A percentile compares a stretch with the other conserved stretches of the same genome.
Conservation (phyloP, 2,113 vertebrate species). For the Turnix velox region DNA sequence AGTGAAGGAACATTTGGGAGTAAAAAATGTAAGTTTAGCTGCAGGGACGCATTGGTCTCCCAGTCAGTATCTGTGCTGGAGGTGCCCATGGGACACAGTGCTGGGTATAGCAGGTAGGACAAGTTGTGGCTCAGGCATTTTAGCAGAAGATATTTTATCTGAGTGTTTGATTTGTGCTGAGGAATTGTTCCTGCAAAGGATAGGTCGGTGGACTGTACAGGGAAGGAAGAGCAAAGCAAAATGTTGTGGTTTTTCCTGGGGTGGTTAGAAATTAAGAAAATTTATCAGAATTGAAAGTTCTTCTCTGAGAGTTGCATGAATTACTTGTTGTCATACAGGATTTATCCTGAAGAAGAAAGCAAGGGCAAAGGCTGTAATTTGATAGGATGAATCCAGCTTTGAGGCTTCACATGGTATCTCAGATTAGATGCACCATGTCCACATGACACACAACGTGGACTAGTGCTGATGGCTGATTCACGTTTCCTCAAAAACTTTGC, state of each 20-base stretch:
- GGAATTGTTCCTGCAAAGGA: neutral
- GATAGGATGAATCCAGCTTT: constrained; percentile 44
- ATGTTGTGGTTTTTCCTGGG: neutral
- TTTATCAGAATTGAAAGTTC: neutral
- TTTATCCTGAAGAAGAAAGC: constrained; percentile 33
- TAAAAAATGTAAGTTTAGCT: neutral
- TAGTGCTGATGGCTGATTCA: neutral
- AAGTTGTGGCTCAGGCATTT: neutral
- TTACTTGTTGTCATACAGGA: neutral
- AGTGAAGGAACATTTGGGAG: neutral
- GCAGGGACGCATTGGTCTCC: neutral
- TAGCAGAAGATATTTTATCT: neutral
- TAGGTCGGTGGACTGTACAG: fast-evolving
- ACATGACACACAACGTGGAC: neutral
- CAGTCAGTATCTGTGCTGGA: neutral
- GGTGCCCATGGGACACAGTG: neutral
- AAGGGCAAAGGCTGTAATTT: constrained; percentile 33
- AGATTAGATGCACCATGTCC: neutral
- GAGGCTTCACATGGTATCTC: constrained; percentile 34
- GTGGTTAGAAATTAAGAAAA: neutral
- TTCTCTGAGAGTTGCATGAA: neutral
- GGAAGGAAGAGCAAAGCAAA: neutral
- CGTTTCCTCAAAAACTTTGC: neutral
- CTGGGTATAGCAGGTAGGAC: neutral
- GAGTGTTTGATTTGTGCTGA: neutral